These are phyloP conservation scores for Luehdorfia chinensis DNA, from an alignment of 1,140 invertebrate genomes.

Conservation along the genomic window DNA sequence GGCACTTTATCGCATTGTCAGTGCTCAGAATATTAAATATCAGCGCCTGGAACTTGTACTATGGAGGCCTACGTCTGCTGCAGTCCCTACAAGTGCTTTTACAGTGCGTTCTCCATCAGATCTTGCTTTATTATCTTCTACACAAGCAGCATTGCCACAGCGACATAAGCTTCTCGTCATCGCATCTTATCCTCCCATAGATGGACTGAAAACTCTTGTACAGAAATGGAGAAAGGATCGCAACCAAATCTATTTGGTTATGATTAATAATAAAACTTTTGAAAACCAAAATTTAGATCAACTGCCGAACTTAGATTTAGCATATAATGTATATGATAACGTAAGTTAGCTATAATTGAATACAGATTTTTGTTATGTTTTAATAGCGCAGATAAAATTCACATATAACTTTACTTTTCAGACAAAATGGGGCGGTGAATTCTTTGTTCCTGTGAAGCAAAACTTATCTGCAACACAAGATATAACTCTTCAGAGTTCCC, in stretches of 20 bases:
- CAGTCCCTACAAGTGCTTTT: slow-evolving; percentile 22
- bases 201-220: slow-evolving; percentile 34
- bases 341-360: slow-evolving; percentile 30
- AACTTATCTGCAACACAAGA: not conserved
- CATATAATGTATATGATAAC: slow-evolving; percentile 33
- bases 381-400: too few species aligned
- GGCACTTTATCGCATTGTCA: slow-evolving; percentile 21
- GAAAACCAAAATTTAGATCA: slow-evolving; percentile 25
- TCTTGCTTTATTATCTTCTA: slow-evolving; percentile 19
- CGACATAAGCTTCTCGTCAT: slow-evolving; percentile 30
- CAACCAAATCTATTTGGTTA: slow-evolving; percentile 31
- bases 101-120: slow-evolving; percentile 27
- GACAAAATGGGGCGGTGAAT: slow-evolving; percentile 32
- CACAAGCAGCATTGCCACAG: slow-evolving; percentile 19
- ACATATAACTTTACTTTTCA: slow-evolving; percentile 15
- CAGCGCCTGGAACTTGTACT: slow-evolving; percentile 23
- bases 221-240: slow-evolving; percentile 32
- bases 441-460: slow-evolving; percentile 26
- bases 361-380: too few species aligned
- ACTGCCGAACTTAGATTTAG: slow-evolving; percentile 29
- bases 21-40: slow-evolving; percentile 17
- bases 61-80: slow-evolving; percentile 24
- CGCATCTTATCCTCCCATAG: slow-evolving; percentile 23
- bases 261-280: slow-evolving; percentile 26
- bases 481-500: slow-evolving; percentile 22